Conservation (phyloP, 2,888 invertebrate species). For the Sinohyriopsis cumingii region DNA sequence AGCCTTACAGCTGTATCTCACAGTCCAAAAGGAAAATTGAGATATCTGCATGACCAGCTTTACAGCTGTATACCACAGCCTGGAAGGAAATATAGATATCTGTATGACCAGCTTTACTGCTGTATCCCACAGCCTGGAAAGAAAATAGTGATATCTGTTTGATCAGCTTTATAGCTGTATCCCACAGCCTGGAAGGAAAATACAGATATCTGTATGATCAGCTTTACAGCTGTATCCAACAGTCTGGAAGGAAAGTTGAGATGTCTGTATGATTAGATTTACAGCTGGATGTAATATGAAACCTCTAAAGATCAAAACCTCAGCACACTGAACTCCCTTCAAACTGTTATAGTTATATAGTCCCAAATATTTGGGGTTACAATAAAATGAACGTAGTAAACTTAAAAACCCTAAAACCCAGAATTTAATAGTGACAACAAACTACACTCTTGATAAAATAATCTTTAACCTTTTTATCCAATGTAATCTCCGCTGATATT, state of each 20-base stretch:
- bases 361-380: no score
- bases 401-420: no score
- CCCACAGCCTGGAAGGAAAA: background rate
- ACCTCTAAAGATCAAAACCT: background rate
- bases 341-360: no score
- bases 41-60: background rate
- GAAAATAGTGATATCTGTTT: background rate
- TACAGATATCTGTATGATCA: background rate
- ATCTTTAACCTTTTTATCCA: no score
- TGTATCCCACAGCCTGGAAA: background rate
- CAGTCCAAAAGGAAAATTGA: conserved; percentile 75
- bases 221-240: conserved; percentile 87
- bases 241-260: conserved; percentile 74
- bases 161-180: no score
- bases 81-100: background rate
- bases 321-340: no score
- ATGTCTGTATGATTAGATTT: background rate
- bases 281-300: background rate
- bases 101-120: no score
- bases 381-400: no score
- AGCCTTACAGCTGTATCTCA: conserved; percentile 85
- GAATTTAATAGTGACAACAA: no score
- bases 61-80: no score
- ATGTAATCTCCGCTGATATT: no score
- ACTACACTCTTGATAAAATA: no score